A percentile compares a stretch with the other conserved stretches of the same genome.
These are phyloP conservation scores for Sitophilus oryzae DNA, from an alignment of 1,140 invertebrate genomes.

Conservation along the genomic window DNA sequence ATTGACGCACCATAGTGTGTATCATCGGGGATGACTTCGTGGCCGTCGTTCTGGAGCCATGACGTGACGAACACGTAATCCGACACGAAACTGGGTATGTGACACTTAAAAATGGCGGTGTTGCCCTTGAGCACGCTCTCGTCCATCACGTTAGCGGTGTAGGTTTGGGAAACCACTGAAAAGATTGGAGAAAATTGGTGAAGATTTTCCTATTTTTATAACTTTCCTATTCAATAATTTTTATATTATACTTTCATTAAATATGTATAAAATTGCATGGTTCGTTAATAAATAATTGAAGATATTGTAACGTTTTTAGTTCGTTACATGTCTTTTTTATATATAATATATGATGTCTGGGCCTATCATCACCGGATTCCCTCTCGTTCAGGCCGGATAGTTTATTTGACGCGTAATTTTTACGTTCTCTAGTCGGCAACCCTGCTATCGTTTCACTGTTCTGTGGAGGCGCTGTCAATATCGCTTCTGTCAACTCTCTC, in stretches of 20 bases:
- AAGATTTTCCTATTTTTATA: background rate
- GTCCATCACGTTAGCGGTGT: slow-evolving; percentile 84
- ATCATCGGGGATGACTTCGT: slow-evolving; percentile 58
- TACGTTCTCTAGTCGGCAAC: too few relatives aligned
- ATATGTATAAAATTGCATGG: background rate
- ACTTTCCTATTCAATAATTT: too few relatives aligned
- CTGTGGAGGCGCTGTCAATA: too few relatives aligned
- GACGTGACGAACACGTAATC: slow-evolving; percentile 79
- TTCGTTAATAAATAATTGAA: too few relatives aligned
- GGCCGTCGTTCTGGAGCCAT: slow-evolving; percentile 74
- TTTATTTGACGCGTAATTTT: too few relatives aligned
- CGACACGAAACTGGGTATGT: slow-evolving; percentile 86
- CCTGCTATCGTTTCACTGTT: too few relatives aligned
- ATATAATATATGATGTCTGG: too few relatives aligned
- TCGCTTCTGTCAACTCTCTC: too few relatives aligned
- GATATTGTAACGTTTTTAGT: too few relatives aligned
- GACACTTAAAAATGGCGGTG: slow-evolving; percentile 84
- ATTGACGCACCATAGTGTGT: slow-evolving; percentile 59
- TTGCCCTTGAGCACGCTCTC: slow-evolving; percentile 85
- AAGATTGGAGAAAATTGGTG: slow-evolving; percentile 35
- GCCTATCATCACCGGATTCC: too few relatives aligned
- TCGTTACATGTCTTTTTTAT: too few relatives aligned
- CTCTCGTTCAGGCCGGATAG: too few relatives aligned
- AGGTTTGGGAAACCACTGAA: slow-evolving; percentile 84
- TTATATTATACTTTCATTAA: background rate